Base-by-base conservation (phyloP, 2,888 invertebrate species). In the Idaea aversata region DNA sequence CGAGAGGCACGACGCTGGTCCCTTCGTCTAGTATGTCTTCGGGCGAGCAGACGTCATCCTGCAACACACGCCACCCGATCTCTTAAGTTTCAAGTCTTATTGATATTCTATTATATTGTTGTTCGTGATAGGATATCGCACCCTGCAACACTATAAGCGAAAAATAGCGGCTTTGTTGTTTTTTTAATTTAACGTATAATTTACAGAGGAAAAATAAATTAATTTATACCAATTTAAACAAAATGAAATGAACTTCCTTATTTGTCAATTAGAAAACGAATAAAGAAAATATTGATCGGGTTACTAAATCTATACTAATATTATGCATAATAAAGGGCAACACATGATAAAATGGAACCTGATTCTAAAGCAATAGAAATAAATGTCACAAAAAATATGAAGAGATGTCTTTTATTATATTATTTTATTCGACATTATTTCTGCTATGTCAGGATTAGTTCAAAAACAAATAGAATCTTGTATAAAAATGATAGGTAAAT, bases 41-140 rank as follows among this genome's bases (percentile, higher is more conserved):
- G 88, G 94, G 91, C 91, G 93, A 93, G 91, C 95, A 95, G 90
- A 95, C 90, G 90, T 90, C 92, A 92, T 94, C 95, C 95, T 95
- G 95, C 94, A 95, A 95, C 95, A 94, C 93, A 93, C 93, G 93
- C 93, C 93, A 93, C 90, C 88, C 89, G 79, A 7, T 83, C 85
- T 84, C 85, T 88, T 88, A 47, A 87, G 84, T 86, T 78, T 84
- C 82, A 80, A 58, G 58, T 58, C 15, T n/a, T 16, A 16, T 15
- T 15, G 16, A 58, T 58, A 4, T 47, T 47, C 13, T 73, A 81
- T 78, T 75, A 73, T 69, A 77, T 80, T 75, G 65, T 70, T 69
- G 71, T 77, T 79, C 85, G 84, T 85, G 76, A 86, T 81, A 85
- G 82, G 85, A 88, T 88, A 87, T 82, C 84, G 78, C 85, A 84